Percentiles rank a stretch among this genome's conserved stretches.
These are phyloP conservation scores for Drosophila sordidapex DNA, from an alignment of 2,888 invertebrate species.

Conservation along the genomic window DNA sequence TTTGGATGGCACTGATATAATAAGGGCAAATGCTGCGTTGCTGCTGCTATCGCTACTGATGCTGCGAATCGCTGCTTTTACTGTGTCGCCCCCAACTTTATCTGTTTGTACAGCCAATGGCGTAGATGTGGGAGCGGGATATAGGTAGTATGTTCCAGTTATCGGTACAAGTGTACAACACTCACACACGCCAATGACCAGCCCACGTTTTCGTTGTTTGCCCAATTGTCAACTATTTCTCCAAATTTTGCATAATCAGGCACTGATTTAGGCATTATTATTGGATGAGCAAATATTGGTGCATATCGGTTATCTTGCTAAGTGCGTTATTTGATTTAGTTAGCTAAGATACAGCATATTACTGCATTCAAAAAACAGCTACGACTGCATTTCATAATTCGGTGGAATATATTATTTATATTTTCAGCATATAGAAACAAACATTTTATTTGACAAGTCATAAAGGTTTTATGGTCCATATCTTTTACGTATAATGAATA, in stretches of 20 bases:
- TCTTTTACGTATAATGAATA: not conserved
- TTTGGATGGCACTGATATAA: slow-evolving; percentile 40
- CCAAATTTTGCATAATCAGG: slow-evolving; percentile 50
- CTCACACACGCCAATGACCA: slow-evolving; percentile 53
- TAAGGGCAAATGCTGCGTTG: slow-evolving; percentile 44
- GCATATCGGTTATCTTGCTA: slow-evolving; percentile 27
- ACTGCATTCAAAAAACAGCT: not conserved
- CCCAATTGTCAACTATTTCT: slow-evolving; percentile 40
- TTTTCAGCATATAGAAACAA: not conserved
- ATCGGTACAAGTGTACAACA: slow-evolving; percentile 45
- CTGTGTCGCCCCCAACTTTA: slow-evolving; percentile 42
- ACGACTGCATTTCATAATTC: slow-evolving; percentile 28
- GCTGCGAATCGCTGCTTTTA: slow-evolving; percentile 66
- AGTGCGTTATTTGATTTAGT: slow-evolving; percentile 23
- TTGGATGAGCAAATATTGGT: slow-evolving; percentile 50
- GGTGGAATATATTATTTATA: not conserved
- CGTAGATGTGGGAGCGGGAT: slow-evolving; percentile 78
- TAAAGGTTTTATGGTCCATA: not conserved
- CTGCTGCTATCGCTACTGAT: slow-evolving; percentile 9
- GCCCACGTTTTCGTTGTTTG: slow-evolving; percentile 43
- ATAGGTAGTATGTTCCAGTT: slow-evolving; percentile 78
- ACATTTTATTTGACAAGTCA: slow-evolving; percentile 15
- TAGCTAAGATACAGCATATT: not conserved
- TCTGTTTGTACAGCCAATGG: slow-evolving; percentile 66
- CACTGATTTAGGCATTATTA: slow-evolving; percentile 29